Percentiles rank a stretch among this genome's conserved stretches.
phyloP scores from a whole-genome alignment of 2,797 vertebrate species.

The Chaetophractus vellerosus region DNA sequence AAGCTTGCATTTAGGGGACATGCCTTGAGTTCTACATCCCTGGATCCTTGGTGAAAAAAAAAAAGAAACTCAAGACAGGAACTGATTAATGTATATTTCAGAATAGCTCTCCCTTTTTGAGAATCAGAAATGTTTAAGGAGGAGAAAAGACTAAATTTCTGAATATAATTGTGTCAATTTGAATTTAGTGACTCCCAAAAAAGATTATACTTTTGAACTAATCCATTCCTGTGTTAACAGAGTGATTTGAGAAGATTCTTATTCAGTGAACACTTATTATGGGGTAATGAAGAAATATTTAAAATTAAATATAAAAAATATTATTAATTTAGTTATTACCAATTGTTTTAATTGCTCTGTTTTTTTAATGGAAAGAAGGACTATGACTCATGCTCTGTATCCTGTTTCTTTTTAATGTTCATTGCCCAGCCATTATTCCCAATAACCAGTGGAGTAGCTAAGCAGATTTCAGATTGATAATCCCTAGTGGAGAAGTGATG shows the following conservation, averaged over 20 bases:
- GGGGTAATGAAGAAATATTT: not conserved
- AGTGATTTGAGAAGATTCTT: not conserved
- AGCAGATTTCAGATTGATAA: not conserved
- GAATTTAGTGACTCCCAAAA: too few species aligned
- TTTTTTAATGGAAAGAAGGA: not conserved
- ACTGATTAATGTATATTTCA: too few species aligned
- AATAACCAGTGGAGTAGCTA: too few species aligned
- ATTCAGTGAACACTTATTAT: not conserved
- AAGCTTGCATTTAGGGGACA: not conserved
- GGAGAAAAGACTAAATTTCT: too few species aligned
- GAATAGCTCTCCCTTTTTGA: too few species aligned
- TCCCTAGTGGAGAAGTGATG: not conserved
- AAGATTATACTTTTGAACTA: too few species aligned
- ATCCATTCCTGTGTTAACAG: not conserved
- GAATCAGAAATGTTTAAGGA: too few species aligned
- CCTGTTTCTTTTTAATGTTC: not conserved
- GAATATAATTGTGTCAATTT: too few species aligned
- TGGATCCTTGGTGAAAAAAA: too few species aligned
- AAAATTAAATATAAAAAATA: not conserved
- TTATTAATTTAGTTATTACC: not conserved
- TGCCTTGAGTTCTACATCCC: not conserved
- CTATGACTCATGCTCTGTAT: not conserved
- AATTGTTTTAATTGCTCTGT: not conserved
- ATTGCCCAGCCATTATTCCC: not conserved
- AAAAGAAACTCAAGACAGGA: too few species aligned